Evolutionary conservation across 2,797 vertebrate species (phyloP).

Genomic region (Lophura swinhoii): DNA sequence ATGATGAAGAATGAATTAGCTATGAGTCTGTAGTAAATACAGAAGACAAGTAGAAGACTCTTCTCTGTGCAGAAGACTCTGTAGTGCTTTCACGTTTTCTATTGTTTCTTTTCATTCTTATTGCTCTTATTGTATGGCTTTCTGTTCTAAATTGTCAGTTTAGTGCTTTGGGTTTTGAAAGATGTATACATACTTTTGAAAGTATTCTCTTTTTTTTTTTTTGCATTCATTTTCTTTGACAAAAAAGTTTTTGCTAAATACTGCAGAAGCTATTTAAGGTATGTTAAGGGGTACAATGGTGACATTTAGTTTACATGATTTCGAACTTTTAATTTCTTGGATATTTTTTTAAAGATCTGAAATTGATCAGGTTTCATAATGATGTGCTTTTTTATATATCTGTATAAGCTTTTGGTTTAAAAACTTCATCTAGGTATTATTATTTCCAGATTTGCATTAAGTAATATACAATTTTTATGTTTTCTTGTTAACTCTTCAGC

Average conservation of each 20-base stretch:
- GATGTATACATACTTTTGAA: background rate
- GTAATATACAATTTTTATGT: background rate
- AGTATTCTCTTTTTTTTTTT: background rate
- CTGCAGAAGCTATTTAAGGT: background rate
- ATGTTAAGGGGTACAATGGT: background rate
- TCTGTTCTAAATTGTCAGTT: background rate
- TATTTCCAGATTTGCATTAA: background rate
- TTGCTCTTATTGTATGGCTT: background rate
- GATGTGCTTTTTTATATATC: background rate
- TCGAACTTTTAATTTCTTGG: background rate
- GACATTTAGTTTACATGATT: background rate
- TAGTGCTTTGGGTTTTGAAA: slow-evolving; percentile 11
- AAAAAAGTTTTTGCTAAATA: background rate
- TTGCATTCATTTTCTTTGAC: background rate
- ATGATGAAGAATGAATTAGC: background rate
- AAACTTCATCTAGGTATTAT: background rate
- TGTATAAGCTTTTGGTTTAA: background rate
- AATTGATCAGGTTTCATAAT: background rate
- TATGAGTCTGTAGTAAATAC: background rate
- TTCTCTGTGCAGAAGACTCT: background rate
- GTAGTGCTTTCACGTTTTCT: background rate
- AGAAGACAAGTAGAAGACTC: background rate
- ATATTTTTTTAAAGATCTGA: background rate
- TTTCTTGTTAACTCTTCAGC: background rate
- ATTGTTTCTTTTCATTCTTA: background rate